Base-by-base conservation (phyloP, 1,140 invertebrate species). In the Orchestia grillus region DNA sequence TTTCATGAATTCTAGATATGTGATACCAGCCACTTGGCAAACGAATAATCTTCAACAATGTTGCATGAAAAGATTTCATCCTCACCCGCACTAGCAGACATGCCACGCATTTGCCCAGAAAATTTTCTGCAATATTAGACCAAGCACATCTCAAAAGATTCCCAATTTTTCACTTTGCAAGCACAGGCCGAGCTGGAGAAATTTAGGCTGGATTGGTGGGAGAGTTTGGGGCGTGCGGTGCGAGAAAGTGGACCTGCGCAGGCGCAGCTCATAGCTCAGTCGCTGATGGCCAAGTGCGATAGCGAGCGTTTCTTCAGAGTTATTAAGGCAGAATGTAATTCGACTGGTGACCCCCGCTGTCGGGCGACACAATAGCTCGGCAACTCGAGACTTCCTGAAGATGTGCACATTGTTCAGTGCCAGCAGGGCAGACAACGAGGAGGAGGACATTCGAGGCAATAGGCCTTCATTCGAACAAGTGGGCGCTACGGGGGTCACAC, bases 311-410 rank as follows among this genome's bases (percentile, higher is more conserved):
- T 44, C 88, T 90, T 90, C 88, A 90, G 88, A 90, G 88, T 90
- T 90, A 90, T 90, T 90, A 90, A 90, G 88, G 88, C 88, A 90
- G 88, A 90, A 90, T 90, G 88, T 90, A 90, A 90, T 90, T 90
- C 88, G 88, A 90, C 43, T 90, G 23, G 88, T 90, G 88, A 90
- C 88, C 88, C 88, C 88, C 43, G 88, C 41, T 90, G 88, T 44
- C 43, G 41, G 41, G 43, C 88, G 41, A 90, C 88, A 90, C 88
- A 90, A 90, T 90, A 44, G 44, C 92, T 44, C 44, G 92, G 92
- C 44, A 42, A 94, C 92, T 94, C 44, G 92, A 45, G 92, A 45
- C 92, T 94, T 94, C 41, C 41, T 94, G 92, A 94, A 94, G 92
- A 94, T 94, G 92, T 91, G 41, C 88, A 77, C 62, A 77, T 77